These are phyloP conservation scores for Mus musculus DNA, from an alignment of 2,113 vertebrate species.

Conservation along the genomic window DNA sequence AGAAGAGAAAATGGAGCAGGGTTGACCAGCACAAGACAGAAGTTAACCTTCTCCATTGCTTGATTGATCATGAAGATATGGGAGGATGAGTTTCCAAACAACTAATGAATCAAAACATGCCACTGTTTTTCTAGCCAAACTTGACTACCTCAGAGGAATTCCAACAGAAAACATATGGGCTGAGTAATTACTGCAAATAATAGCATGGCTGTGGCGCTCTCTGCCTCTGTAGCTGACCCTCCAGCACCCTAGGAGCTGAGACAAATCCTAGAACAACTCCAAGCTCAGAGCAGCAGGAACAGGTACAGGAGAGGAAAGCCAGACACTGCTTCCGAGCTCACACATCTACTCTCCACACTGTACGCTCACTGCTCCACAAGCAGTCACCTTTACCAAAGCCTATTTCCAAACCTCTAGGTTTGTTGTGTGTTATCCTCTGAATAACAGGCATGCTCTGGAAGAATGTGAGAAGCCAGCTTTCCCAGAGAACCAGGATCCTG, in stretches of 20 bases:
- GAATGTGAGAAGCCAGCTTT: background rate
- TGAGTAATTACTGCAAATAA: constrained; percentile 39
- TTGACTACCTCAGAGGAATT: constrained; percentile 48
- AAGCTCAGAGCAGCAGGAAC: background rate
- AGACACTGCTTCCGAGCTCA: background rate
- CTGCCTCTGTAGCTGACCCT: background rate
- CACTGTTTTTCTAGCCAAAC: constrained; percentile 48
- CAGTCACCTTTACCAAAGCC: constrained; percentile 18
- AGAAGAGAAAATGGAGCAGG: background rate
- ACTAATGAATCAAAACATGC: constrained; percentile 65
- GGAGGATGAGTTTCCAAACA: background rate
- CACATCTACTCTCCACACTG: background rate
- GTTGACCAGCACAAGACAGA: background rate
- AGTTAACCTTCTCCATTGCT: background rate
- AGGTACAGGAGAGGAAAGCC: background rate
- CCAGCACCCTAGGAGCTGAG: background rate
- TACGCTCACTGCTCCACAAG: constrained; percentile 15
- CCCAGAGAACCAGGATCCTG: background rate
- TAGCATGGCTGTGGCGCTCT: background rate
- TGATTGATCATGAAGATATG: background rate
- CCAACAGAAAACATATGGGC: background rate
- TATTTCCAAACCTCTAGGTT: background rate
- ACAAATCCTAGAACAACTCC: background rate
- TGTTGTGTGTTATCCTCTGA: background rate
- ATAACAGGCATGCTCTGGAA: background rate